Percentiles rank a stretch among this genome's conserved stretches.
Conservation (phyloP, 2,797 vertebrate genomes). For the Trematomus bernacchii region DNA sequence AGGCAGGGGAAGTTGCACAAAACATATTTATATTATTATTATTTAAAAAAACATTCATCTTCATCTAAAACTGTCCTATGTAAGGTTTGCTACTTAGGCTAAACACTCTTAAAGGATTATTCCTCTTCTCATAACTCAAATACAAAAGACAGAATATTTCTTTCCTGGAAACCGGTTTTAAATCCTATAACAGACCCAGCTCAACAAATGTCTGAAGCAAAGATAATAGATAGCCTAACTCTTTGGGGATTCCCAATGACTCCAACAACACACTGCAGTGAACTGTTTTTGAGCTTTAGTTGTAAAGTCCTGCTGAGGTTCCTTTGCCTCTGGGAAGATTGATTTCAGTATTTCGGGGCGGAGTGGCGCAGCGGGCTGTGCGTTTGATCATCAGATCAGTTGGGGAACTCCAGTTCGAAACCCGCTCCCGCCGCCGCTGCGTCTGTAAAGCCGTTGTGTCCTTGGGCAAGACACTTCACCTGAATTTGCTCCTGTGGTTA, state of each 20-base stretch:
- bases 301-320: constrained; percentile 5
- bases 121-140: constrained; percentile 1
- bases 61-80: background rate
- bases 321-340: constrained; percentile 15
- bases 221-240: background rate
- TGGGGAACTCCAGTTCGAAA: too few relatives aligned
- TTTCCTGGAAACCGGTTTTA: background rate
- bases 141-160: too few relatives aligned
- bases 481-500: too few relatives aligned
- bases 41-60: background rate
- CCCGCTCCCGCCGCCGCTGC: too few relatives aligned
- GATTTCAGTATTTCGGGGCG: too few relatives aligned
- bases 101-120: background rate
- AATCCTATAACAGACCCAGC: background rate
- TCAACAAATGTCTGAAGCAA: background rate
- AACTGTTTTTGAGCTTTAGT: constrained; percentile 5
- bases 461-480: too few relatives aligned
- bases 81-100: background rate
- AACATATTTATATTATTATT: constrained; percentile 1
- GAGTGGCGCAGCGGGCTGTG: too few relatives aligned
- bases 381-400: too few relatives aligned
- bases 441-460: too few relatives aligned
- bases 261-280: background rate
- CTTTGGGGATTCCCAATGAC: constrained; percentile 6
- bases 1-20: constrained; percentile 11